Conservation (phyloP, 2,888 invertebrate species). For the Globia sparganii region DNA sequence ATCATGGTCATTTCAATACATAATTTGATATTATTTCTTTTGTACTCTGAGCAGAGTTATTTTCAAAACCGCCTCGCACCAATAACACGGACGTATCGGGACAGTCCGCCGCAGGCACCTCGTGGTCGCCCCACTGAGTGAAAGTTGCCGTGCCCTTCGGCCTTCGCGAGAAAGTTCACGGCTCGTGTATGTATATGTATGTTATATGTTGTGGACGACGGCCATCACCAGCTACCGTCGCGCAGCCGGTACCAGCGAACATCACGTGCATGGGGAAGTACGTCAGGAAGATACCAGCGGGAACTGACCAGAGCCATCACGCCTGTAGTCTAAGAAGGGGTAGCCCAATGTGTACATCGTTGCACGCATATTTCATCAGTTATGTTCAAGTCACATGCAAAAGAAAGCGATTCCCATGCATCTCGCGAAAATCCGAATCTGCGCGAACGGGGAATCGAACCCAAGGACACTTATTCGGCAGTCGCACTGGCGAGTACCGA, state of each 20-base stretch:
- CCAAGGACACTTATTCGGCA: background rate
- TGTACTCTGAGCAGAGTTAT: background rate
- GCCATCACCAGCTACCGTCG: background rate
- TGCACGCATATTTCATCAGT: background rate
- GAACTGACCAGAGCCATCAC: background rate
- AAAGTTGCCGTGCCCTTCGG: constrained; percentile 74
- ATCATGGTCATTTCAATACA: background rate
- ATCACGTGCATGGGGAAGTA: background rate
- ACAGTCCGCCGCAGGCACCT: background rate
- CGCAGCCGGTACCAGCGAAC: background rate
- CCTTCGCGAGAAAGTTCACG: constrained; percentile 71
- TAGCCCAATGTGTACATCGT: background rate
- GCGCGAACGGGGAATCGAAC: background rate
- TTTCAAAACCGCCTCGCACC: background rate
- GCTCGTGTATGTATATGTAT: background rate
- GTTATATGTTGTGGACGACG: background rate
- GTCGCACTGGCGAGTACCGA: too few relatives aligned
- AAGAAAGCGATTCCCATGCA: background rate
- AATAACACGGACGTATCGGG: background rate
- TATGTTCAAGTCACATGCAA: background rate
- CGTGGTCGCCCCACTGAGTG: constrained; percentile 58
- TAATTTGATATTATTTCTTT: background rate
- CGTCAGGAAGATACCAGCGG: too few relatives aligned
- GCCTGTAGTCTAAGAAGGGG: background rate
- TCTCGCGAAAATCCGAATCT: background rate